Base-by-base conservation (phyloP, 2,888 invertebrate genomes). In the Balanococcus diminutus region DNA sequence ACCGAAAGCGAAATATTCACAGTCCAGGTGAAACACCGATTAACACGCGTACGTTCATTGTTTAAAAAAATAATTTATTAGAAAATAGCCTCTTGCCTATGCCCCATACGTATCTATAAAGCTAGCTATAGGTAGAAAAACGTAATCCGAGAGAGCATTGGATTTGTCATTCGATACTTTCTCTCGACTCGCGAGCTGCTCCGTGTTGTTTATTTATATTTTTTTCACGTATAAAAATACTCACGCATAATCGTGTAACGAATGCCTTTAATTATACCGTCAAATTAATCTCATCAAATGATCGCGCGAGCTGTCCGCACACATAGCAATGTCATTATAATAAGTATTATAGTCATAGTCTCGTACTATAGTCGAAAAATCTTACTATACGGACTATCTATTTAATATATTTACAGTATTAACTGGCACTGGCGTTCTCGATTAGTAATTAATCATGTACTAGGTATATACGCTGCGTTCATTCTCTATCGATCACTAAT, bases 271-370 rank as follows among this genome's bases (percentile, higher is more conserved):
- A 67, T 67, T 67, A 67, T 67, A 67, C 67, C 67, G 67, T 67
- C 67, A 67, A 67, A 67, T 67, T 67, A 67, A 67, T 67, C 67
- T 67, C 67, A 67, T 67, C 67, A 67, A 67, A 67, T 67, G 67
- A 67, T 67, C 67, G 25, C 28, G 11, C 56, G 56, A 56, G 56
- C 56, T 56, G 56, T 56, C 56, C 56, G 22, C 56, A 56, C 14
- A 42, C 14, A 19, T 11, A 56, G 22, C 56, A 5, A 28, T 67
- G 67, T 67, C 67, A 67, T 67, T 67, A 67, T 67, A 67, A 25
- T 67, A 31, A 31, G 56, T 56, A 56, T 19, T 46, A n/a, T n/a
- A 46, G 46, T 5, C n/a, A 46, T n/a, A 46, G 4, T n/a, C 14
- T n/a, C n/a, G n/a, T n/a, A n/a, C n/a, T 42, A 22, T 56, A 22